Evolutionary conservation across 2,113 vertebrate genomes (phyloP).

Genomic region (Callionymus lyra): DNA sequence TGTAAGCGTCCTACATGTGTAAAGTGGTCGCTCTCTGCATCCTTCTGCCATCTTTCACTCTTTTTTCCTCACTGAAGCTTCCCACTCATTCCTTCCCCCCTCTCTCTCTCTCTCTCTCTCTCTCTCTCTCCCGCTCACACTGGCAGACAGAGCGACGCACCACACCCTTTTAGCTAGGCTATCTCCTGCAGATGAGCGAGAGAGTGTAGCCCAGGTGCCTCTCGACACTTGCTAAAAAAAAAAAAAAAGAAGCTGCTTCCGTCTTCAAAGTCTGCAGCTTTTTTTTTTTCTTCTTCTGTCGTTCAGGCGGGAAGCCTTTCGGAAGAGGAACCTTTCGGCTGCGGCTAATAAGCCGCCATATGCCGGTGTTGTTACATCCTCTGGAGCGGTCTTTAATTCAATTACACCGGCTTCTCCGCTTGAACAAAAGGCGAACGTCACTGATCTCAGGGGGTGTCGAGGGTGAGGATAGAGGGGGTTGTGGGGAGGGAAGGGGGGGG

Average conservation of each 20-base stretch:
- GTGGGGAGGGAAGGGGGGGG: not conserved
- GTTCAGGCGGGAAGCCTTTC: slow-evolving; percentile 27
- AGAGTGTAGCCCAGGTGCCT: slow-evolving; percentile 53
- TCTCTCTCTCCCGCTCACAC: slow-evolving; percentile 14
- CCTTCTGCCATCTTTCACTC: slow-evolving; percentile 40
- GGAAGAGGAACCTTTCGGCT: slow-evolving; percentile 18
- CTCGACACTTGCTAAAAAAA: too few relatives aligned
- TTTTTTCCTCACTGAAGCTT: not conserved
- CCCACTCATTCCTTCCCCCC: slow-evolving; percentile 34
- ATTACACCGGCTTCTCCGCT: slow-evolving; percentile 41
- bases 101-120: slow-evolving; percentile 23
- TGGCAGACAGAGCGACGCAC: slow-evolving; percentile 41
- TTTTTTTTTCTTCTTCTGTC: slow-evolving; percentile 16
- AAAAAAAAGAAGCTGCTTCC: too few relatives aligned
- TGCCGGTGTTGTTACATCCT: slow-evolving; percentile 37
- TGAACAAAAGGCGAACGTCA: slow-evolving; percentile 58
- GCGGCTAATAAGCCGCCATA: slow-evolving; percentile 35
- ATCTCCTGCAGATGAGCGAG: slow-evolving; percentile 59
- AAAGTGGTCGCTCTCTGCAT: too few relatives aligned
- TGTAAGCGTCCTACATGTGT: too few relatives aligned
- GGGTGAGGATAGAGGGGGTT: too few relatives aligned
- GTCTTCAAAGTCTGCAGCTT: too few relatives aligned
- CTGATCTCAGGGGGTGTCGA: slow-evolving; percentile 33
- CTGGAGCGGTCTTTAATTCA: slow-evolving; percentile 51
- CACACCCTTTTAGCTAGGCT: slow-evolving; percentile 67